Conservation (phyloP, 2,113 vertebrate species). For the Caranx melampygus region DNA sequence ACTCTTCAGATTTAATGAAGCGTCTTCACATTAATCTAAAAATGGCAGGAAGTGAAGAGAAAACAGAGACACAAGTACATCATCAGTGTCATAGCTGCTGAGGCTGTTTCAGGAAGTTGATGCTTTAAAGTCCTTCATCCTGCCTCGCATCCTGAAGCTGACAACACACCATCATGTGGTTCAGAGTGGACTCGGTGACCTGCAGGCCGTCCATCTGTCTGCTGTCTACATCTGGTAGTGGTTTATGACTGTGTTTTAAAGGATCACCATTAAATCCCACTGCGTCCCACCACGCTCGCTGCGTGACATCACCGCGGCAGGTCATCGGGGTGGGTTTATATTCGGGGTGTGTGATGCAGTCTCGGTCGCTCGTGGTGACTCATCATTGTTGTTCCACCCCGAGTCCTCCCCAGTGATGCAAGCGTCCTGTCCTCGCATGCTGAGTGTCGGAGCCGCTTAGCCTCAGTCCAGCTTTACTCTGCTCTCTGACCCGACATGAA, state of each 20-base stretch:
- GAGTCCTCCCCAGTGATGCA: slow-evolving; percentile 29
- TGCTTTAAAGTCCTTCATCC: background rate
- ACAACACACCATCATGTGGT: background rate
- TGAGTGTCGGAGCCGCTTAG: slow-evolving; percentile 43
- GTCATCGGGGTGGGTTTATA: background rate
- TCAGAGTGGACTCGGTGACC: slow-evolving; percentile 7
- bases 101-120: slow-evolving; percentile 34
- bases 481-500: slow-evolving; percentile 48
- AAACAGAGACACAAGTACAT: slow-evolving; percentile 6
- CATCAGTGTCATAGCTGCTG: background rate
- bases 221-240: background rate
- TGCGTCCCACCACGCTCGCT: background rate
- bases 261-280: background rate
- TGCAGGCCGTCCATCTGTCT: slow-evolving; percentile 18
- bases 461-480: slow-evolving; percentile 16
- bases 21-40: slow-evolving; percentile 34
- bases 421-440: slow-evolving; percentile 34
- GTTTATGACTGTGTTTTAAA: slow-evolving; percentile 14
- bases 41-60: background rate
- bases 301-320: background rate
- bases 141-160: background rate
- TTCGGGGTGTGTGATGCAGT: background rate
- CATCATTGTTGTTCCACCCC: background rate
- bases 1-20: slow-evolving; percentile 4
- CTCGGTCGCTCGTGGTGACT: slow-evolving; percentile 19